Base-by-base conservation (phyloP, 2,113 vertebrate species). In the Tachysurus fulvidraco region DNA sequence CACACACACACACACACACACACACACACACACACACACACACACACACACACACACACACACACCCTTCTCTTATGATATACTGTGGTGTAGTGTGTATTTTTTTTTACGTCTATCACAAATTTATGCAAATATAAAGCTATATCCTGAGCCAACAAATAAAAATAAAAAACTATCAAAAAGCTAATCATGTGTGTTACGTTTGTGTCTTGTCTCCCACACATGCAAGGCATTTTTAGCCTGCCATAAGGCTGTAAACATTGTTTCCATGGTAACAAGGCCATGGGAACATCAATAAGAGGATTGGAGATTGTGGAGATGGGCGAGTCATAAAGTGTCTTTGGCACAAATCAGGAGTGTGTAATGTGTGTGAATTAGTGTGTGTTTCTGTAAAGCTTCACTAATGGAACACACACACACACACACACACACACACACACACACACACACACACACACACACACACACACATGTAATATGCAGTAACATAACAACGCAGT, bases 261-360 rank as follows among this genome's bases (percentile, higher is more conserved):
- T 88, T 89, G 94, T 95, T 94, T 92, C 94, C 94, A 95, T 95
- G 94, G 93, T 92, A 95, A 95, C 93, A 85, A 91, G 90, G 87
- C 88, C 62, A 83, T 93, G 91, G 93, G 93, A 92, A 91, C 92
- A 92, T 93, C 92, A 93, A 94, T 94, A 95, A 94, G 93, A 90
- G 92, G 93, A 94, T 94, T 93, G 93, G 91, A 93, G 92, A 90
- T 88, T 94, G 92, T 92, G 92, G 92, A 92, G 93, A 93, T 88
- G 89, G 92, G 93, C 91, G 90, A 90, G 94, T 93, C 91, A 62
- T 60, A 64, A 64, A 25, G 23, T 11, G 52, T 55, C 52, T 30
- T 10, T 78, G 1, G 5, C 17, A 59, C 19, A 80, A 80, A 80
- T 57, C n/a, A 36, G 77, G 54, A 36, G 54, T 59, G n/a, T 55